phyloP scores from a whole-genome alignment of 2,888 invertebrate genomes.

The Geotrupes spiniger region DNA sequence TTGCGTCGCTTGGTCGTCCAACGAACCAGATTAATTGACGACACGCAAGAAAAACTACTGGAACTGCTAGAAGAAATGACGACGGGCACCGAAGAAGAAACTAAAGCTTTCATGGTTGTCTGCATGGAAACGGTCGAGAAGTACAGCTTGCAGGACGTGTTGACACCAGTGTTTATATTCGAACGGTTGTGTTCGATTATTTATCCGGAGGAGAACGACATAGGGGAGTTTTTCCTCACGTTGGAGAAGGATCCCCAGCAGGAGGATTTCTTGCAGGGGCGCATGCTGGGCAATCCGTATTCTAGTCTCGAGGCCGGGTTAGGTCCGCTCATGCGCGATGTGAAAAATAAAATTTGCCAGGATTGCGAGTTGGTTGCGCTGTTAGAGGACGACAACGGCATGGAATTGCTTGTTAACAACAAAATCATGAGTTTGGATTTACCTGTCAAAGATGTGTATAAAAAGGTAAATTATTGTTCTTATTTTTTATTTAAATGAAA shows the following conservation, averaged over 20 bases:
- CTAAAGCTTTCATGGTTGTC: slow-evolving; percentile 94
- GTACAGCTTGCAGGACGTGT: slow-evolving; percentile 85
- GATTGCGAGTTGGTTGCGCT: slow-evolving; percentile 98
- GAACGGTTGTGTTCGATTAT: slow-evolving; percentile 96
- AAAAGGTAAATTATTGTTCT: slow-evolving; percentile 54
- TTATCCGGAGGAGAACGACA: slow-evolving; percentile 95
- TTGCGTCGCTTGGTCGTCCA: slow-evolving; percentile 89
- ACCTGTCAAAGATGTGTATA: slow-evolving; percentile 89
- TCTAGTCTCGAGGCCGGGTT: slow-evolving; percentile 90
- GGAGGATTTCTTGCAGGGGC: slow-evolving; percentile 95
- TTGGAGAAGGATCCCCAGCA: slow-evolving; percentile 98
- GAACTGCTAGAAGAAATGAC: slow-evolving; percentile 95
- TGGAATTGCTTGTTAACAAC: slow-evolving; percentile 96
- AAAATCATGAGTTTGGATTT: slow-evolving; percentile 97
- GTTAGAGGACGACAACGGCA: slow-evolving; percentile 96
- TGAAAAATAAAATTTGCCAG: slow-evolving; percentile 97
- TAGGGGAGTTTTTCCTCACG: slow-evolving; percentile 93
- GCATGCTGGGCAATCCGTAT: slow-evolving; percentile 98
- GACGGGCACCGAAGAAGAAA: slow-evolving; percentile 92
- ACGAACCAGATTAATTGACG: slow-evolving; percentile 90
- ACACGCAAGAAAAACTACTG: slow-evolving; percentile 91
- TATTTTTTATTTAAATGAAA: slow-evolving; percentile 4
- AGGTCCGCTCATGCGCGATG: slow-evolving; percentile 96
- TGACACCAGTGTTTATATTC: slow-evolving; percentile 97
- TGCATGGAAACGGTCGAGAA: slow-evolving; percentile 94